phyloP scores from a whole-genome alignment of 2,797 vertebrate genomes.

The Brotula barbata region DNA sequence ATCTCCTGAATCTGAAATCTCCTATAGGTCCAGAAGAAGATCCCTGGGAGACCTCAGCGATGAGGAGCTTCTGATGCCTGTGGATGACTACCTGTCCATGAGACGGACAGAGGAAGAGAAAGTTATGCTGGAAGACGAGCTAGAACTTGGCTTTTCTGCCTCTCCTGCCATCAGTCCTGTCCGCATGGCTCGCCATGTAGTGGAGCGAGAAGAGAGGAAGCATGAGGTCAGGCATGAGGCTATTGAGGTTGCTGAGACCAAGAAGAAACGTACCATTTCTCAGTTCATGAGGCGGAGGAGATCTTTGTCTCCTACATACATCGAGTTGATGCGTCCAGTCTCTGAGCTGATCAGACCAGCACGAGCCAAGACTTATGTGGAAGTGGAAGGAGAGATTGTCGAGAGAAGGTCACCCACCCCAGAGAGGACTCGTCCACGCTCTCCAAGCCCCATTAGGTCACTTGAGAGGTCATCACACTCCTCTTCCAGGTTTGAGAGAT shows the following conservation, averaged over 20 bases:
- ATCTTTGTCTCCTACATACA: constrained; percentile 96
- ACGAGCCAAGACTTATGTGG: constrained; percentile 69
- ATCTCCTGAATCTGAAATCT: constrained; percentile 89
- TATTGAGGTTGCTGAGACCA: constrained; percentile 81
- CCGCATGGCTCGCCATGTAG: constrained; percentile 80
- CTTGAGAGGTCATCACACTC: constrained; percentile 88
- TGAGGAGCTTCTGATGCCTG: constrained; percentile 88
- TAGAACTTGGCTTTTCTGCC: constrained; percentile 96
- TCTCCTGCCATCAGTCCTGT: constrained; percentile 91
- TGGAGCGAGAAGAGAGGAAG: constrained; percentile 80
- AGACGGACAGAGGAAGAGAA: constrained; percentile 90
- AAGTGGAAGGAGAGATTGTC: constrained; percentile 74
- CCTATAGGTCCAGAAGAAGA: constrained; percentile 88
- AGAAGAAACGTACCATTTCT: constrained; percentile 85
- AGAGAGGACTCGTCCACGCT: constrained; percentile 96
- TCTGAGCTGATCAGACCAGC: constrained; percentile 89
- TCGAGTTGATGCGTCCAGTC: constrained; percentile 97
- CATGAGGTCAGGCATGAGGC: constrained; percentile 79
- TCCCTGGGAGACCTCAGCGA: constrained; percentile 94
- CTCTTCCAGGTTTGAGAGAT: constrained; percentile 95
- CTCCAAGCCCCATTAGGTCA: constrained; percentile 91
- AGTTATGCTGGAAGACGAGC: constrained; percentile 91
- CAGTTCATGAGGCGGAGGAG: constrained; percentile 88
- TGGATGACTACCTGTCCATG: constrained; percentile 89
- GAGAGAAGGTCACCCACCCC: constrained; percentile 96